These are phyloP conservation scores for Phylloscopus collybita DNA, from an alignment of 2,797 vertebrate genomes.

Conservation along the genomic window DNA sequence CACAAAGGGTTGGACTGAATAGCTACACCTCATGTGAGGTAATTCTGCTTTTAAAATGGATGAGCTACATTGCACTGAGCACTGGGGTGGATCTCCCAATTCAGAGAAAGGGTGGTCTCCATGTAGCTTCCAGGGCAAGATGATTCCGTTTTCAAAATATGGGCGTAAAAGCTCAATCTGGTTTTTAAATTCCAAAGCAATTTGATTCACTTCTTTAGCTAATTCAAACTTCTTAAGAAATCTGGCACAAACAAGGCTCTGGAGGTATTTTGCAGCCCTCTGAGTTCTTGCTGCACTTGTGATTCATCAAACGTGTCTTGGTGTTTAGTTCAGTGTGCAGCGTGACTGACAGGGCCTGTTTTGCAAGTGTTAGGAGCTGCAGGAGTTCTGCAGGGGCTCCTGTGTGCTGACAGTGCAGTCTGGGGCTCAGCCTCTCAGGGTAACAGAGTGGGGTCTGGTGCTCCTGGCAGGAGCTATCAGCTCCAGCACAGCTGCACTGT, in stretches of 20 bases:
- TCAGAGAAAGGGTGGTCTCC: neutral
- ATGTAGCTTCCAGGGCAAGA: neutral
- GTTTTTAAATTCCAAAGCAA: neutral
- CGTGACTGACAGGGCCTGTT: neutral
- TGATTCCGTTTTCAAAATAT: neutral
- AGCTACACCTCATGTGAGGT: neutral
- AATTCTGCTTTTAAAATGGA: neutral
- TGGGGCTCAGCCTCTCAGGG: neutral
- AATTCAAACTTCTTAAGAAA: neutral
- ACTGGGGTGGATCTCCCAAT: neutral
- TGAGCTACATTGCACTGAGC: neutral
- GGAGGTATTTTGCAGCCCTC: neutral
- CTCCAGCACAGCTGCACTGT: rapidly evolving
- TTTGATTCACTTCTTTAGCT: neutral
- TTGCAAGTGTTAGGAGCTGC: neutral
- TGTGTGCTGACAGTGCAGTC: rapidly evolving
- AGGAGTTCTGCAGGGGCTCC: neutral
- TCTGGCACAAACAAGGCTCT: neutral
- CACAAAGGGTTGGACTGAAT: neutral
- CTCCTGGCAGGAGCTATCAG: neutral
- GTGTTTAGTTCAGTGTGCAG: neutral
- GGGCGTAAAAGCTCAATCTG: neutral
- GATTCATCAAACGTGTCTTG: neutral
- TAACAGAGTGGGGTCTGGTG: neutral
- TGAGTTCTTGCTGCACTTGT: neutral